Conservation (phyloP, 1,140 invertebrate species). For the Aphis gossypii region DNA sequence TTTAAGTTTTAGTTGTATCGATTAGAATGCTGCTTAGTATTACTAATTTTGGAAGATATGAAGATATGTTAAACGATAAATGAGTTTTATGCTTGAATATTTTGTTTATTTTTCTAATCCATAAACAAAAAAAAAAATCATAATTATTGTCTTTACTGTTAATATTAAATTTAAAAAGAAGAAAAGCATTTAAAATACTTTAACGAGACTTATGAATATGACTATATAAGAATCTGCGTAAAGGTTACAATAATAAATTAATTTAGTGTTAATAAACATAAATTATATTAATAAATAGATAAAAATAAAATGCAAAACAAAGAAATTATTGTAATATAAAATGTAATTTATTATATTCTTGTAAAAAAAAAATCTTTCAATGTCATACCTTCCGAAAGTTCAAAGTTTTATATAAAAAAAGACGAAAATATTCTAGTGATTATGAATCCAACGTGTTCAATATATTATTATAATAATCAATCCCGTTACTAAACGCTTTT, state of each 20-base stretch:
- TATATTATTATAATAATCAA: not conserved
- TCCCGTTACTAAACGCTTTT: not conserved
- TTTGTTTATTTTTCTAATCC: not conserved
- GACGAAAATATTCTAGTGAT: not conserved
- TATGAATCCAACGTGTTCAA: not conserved
- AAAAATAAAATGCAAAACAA: constrained; percentile 4
- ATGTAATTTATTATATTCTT: constrained; percentile 3
- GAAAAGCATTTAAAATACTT: not conserved
- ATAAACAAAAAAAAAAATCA: not conserved
- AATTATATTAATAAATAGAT: not conserved
- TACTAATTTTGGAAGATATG: not conserved
- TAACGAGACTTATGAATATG: not conserved
- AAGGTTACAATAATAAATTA: not conserved
- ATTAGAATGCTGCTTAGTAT: not conserved
- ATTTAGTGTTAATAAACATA: not conserved
- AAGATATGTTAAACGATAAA: not conserved
- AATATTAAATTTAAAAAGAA: not conserved
- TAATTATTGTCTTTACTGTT: not conserved
- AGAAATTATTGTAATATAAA: not conserved
- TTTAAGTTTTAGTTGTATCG: not conserved
- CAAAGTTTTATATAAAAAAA: constrained; percentile 34
- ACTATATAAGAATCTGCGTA: not conserved
- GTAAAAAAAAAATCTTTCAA: constrained; percentile 31
- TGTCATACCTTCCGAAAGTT: constrained; percentile 49
- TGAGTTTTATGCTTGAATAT: not conserved